Evolutionary conservation across 1,140 invertebrate genomes (phyloP).

Genomic region (Listronotus bonariensis): DNA sequence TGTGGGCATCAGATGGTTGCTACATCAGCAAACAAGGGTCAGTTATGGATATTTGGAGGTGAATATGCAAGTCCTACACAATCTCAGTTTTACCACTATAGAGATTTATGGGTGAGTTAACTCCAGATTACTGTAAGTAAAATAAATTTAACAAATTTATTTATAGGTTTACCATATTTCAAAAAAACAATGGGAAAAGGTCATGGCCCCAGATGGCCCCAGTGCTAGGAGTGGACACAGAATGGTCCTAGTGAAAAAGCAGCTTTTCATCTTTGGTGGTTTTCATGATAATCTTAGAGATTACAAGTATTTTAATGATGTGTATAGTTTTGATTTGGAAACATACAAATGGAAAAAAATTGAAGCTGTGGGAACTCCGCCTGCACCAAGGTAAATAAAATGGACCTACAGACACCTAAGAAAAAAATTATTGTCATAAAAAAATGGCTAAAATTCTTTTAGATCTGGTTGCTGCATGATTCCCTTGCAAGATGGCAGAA

Average conservation of each 20-base stretch:
- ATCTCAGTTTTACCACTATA: conserved; percentile 93
- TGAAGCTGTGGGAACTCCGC: conserved; percentile 66
- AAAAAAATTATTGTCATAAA: not conserved
- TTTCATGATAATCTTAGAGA: conserved; percentile 88
- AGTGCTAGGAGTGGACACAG: conserved; percentile 87
- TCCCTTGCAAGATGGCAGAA: conserved; percentile 63
- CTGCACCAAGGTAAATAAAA: conserved; percentile 59
- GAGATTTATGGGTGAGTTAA: conserved; percentile 83
- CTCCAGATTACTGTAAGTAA: too few species aligned
- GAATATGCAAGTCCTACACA: conserved; percentile 90
- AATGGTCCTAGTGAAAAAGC: conserved; percentile 79
- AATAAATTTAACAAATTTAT: not conserved
- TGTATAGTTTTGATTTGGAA: conserved; percentile 82
- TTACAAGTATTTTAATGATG: conserved; percentile 90
- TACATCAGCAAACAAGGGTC: conserved; percentile 72
- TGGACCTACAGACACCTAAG: not conserved
- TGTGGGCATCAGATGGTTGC: conserved; percentile 85
- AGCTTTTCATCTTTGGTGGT: conserved; percentile 87
- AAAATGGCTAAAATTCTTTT: not conserved
- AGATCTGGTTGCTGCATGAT: conserved; percentile 77
- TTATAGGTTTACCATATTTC: conserved; percentile 55
- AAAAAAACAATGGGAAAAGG: conserved; percentile 87
- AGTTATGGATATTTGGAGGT: conserved; percentile 88
- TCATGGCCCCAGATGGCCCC: conserved; percentile 71
- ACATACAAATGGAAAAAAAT: conserved; percentile 81